Evolutionary conservation across 23 tunicate genomes (phyloP).

Genomic region (Trididemnum nubilum): DNA sequence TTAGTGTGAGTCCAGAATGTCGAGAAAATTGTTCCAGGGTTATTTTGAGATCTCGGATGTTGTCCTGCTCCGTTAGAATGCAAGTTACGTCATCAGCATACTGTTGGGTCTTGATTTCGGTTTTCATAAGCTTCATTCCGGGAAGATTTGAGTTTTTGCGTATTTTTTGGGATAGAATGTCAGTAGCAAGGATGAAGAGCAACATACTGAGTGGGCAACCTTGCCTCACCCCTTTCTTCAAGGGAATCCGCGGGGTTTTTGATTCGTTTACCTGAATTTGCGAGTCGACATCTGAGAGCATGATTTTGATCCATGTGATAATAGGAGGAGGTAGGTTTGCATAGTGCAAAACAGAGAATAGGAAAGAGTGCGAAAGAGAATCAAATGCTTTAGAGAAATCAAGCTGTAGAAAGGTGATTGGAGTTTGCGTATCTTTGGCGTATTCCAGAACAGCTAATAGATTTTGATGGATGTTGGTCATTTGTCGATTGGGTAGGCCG

Average conservation of each 20-base stretch:
- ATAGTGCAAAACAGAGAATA: too few species aligned
- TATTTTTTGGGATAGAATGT: neutral
- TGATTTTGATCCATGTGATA: too few species aligned
- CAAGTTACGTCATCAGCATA: neutral
- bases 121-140: neutral
- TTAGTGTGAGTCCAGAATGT: neutral
- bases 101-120: neutral
- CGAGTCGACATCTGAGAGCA: too few species aligned
- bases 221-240: neutral
- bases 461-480: neutral
- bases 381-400: slow-evolving; percentile 8
- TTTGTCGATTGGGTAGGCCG: neutral
- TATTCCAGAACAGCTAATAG: neutral
- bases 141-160: neutral
- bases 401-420: slow-evolving; percentile 1
- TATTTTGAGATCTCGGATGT: neutral
- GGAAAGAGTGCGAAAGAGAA: neutral
- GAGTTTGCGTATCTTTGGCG: neutral
- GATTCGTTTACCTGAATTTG: too few species aligned
- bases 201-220: neutral
- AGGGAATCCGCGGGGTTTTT: too few species aligned
- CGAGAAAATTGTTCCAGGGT: neutral
- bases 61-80: neutral
- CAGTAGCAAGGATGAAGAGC: neutral
- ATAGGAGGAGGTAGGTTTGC: too few species aligned